These are phyloP conservation scores for Lasiommata megera DNA, from an alignment of 2,888 invertebrate genomes.

Conservation along the genomic window DNA sequence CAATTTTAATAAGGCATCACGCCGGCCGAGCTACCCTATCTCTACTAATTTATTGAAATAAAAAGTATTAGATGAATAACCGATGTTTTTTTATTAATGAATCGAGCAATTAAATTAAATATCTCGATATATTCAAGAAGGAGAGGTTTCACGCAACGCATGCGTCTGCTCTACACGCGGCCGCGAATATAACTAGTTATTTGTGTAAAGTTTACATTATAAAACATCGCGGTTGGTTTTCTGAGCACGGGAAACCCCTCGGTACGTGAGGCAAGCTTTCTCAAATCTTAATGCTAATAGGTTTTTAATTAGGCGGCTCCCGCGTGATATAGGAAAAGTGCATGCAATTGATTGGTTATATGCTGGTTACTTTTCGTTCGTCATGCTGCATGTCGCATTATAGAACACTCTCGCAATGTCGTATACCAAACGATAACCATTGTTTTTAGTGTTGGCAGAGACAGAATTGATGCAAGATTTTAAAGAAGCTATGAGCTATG, in stretches of 20 bases:
- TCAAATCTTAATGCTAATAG: neutral
- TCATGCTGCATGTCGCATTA: too few species aligned
- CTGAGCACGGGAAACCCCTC: slow-evolving; percentile 13
- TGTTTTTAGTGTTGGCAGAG: too few species aligned
- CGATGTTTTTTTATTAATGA: neutral
- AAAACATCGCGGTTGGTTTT: neutral
- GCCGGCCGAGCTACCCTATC: neutral
- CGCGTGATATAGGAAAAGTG: neutral
- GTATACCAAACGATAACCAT: too few species aligned
- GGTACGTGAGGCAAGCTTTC: slow-evolving; percentile 7
- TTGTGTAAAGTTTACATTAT: slow-evolving; percentile 10
- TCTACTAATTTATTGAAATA: neutral
- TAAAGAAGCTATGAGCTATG: too few species aligned
- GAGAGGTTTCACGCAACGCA: slow-evolving; percentile 3
- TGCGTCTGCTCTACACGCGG: neutral
- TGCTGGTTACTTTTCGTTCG: neutral
- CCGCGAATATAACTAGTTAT: neutral
- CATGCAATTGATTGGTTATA: neutral
- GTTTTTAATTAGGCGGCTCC: neutral
- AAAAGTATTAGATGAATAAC: neutral
- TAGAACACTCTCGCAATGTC: too few species aligned
- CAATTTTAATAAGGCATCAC: neutral
- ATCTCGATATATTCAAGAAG: neutral
- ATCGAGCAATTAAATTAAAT: slow-evolving; percentile 7
- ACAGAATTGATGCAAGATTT: too few species aligned